phyloP scores from a whole-genome alignment of 2,888 invertebrate species.

The Aphodius granarius region DNA sequence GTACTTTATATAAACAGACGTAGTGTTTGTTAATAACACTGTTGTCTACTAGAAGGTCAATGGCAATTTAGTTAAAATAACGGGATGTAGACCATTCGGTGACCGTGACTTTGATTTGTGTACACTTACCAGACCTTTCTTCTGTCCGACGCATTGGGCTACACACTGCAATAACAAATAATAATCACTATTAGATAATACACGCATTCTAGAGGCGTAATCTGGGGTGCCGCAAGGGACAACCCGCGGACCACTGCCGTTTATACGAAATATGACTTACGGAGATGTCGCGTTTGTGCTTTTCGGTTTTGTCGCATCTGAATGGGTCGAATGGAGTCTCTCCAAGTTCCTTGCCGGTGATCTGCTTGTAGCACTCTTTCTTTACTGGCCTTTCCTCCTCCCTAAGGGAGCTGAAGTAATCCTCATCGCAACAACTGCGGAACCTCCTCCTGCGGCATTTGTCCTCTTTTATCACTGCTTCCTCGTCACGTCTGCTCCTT shows the following conservation, averaged over 20 bases:
- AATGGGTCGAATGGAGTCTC: constrained; percentile 41
- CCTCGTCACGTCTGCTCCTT: constrained; percentile 43
- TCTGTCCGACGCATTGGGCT: constrained; percentile 48
- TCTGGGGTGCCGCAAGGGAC: neutral
- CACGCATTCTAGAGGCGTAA: neutral
- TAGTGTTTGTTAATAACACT: too few relatives aligned
- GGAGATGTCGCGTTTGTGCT: constrained; percentile 45
- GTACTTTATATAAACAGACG: too few relatives aligned
- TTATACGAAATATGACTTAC: constrained; percentile 38
- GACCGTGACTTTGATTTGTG: constrained; percentile 2
- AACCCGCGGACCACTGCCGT: neutral
- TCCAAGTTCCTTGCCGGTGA: constrained; percentile 39
- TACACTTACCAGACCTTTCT: constrained; percentile 48
- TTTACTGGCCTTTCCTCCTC: constrained; percentile 43
- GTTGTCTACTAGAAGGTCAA: too few relatives aligned
- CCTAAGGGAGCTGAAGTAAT: constrained; percentile 39
- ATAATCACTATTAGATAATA: constrained; percentile 2
- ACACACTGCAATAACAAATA: constrained; percentile 47
- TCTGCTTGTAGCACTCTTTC: constrained; percentile 45
- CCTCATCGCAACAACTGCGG: constrained; percentile 47
- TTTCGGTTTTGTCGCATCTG: constrained; percentile 47
- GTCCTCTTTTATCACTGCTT: constrained; percentile 27
- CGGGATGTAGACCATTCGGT: constrained; percentile 3
- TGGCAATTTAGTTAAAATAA: neutral
- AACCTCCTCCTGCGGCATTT: constrained; percentile 44